Base-by-base conservation (phyloP, 64 coral and sea anemone species). In the Hydrozoanthus tunicans region DNA sequence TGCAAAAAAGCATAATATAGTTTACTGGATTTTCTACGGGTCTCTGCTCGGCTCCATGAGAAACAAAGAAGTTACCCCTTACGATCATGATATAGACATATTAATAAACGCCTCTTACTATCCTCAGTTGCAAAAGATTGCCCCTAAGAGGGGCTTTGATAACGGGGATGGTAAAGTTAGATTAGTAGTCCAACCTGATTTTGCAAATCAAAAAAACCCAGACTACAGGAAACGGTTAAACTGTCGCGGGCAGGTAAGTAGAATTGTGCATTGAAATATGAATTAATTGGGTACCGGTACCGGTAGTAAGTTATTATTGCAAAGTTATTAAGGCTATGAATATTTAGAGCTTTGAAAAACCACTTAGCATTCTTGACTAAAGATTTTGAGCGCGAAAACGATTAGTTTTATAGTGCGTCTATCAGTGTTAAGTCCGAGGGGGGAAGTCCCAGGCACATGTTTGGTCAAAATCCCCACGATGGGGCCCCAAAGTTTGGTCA, bases 51-150 rank as follows among this genome's bases (percentile, higher is more conserved):
- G 92, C 15, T 82, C 91, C 9, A 77, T 96, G 64, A 66, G 95
- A 62, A 91, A 93, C 7, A 70, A 61, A 5, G 95, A 96, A 17
- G 55, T 93, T 1, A 93, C 86, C 11, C 95, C 95, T 10, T 93
- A 93, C 25, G 92, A 96, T 72, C 90, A 90, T 10, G 95, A 96
- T 53, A 89, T 96, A 0, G 95, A 96, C 58, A 25, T 96, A 20
- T 70, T 96, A 12, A 5, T 96, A 5, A 84, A 96, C n/a, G 64
- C 78, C 0, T 91, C 90, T 13, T 96, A 91, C n/a, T 96, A 81
- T 58, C 86, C 81, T 1, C 70, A 62, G 58, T 23, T 96, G 23
- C 72, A 62, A 6, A 74, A 66, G 58, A 53, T 96, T 59, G 69
- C 95, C 0, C 56, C 56, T 5, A 61, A 86, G n/a, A 72, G 95